Conservation (phyloP, 2,888 invertebrate genomes). For the Nephrotoma appendiculata region DNA sequence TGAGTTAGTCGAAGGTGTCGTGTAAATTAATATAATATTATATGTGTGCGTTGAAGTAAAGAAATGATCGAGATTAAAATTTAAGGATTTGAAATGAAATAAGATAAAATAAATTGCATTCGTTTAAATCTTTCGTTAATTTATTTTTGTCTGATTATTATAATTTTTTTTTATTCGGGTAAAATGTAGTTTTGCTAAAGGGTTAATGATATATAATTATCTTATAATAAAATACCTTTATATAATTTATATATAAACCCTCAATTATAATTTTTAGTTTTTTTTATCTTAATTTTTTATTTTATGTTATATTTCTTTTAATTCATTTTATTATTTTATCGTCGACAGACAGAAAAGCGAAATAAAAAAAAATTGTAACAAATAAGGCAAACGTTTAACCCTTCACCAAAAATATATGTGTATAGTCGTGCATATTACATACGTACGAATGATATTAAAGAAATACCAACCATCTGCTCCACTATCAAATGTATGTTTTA, state of each 20-base stretch:
- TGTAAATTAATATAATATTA: too few species aligned
- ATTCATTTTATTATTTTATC: neutral
- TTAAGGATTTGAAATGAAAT: neutral
- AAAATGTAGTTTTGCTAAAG: neutral
- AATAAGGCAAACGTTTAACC: conserved; percentile 2
- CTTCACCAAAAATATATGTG: neutral
- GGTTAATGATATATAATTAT: conserved; percentile 4
- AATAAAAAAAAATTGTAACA: neutral
- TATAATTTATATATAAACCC: conserved; percentile 1
- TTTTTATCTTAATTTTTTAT: neutral
- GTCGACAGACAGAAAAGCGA: neutral
- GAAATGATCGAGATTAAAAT: neutral
- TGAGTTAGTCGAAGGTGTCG: too few species aligned
- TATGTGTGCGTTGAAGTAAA: neutral
- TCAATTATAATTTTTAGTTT: neutral
- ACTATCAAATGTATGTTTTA: neutral
- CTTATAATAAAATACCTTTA: conserved; percentile 4
- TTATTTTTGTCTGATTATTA: neutral
- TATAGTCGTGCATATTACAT: neutral
- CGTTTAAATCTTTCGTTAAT: neutral
- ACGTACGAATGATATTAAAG: neutral
- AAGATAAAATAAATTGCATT: neutral
- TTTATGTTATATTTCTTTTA: neutral
- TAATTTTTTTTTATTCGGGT: neutral
- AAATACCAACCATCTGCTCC: neutral